Base-by-base conservation (phyloP, 2,888 invertebrate genomes). In the Mechanitis messenoides region DNA sequence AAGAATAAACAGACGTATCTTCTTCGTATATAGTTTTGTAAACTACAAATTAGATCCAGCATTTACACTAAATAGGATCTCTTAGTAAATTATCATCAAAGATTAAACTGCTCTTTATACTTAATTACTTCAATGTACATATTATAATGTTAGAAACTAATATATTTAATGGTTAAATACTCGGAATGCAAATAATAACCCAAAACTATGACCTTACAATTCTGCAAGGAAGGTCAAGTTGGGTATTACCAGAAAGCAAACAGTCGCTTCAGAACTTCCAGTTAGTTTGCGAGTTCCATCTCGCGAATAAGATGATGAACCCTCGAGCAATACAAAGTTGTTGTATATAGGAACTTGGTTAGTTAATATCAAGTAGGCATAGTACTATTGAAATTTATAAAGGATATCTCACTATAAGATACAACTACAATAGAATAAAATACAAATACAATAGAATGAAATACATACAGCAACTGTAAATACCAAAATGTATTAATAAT, bases 341-440 rank as follows among this genome's bases (percentile, higher is more conserved):
- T 31, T 50, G 80, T 82, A 82, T 83, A 83, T 84, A 80, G 80
- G 76, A 79, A 81, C 78, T 72, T 76, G 81, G 81, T 81, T 82
- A 77, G 80, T 74, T 84, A 83, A 85, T 85, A 85, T 85, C 83
- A 83, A 81, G 80, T 80, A 76, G 60, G 60, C 28, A 33, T 50
- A 59, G 53, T 61, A 60, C 55, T 62, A 35, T 66, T 58, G 53
- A 50, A 68, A 65, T 64, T 64, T 61, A 42, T 63, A 55, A 59
- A 59, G 56, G 38, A 38, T 42, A 56, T 31, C 35, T 35, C 6
- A 6, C 2, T 35, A 35, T 6, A 35, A 35, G 6, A n/a, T 47
- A 20, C 20, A 20, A 20, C 0, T 20, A 20, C 20, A 20, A 20
- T 50, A 11, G 6, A 50, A 50, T 9, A 50, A 31, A 7, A 50